Evolutionary conservation across 2,113 vertebrate species (phyloP), one percentile per base, ranked within the genome.

Genomic region (Orthochromis malagaraziensis): DNA sequence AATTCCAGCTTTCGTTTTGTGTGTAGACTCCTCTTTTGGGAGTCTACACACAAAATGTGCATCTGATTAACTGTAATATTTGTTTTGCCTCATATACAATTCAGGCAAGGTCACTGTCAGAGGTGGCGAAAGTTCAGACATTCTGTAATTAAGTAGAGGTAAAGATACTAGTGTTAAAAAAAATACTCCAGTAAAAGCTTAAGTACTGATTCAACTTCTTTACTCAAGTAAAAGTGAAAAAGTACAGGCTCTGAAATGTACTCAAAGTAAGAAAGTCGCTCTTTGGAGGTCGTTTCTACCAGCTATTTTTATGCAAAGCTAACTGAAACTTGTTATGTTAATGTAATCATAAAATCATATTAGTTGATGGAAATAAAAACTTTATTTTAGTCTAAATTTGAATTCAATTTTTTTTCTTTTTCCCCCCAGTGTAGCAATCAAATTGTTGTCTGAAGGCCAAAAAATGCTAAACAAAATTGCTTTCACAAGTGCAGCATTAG

Each of bases 321-420:
- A 35, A 35, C 58, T 63, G 31, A 63, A n/a, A 11, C 58, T 35
- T 63, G 17, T 35, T 63, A 35, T 63, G 1, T 63, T 35, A 35
- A 35, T 63, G 58, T 63, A 63, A 63, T 63, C 31, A 63, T 63
- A 63, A 63, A 63, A 63, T 35, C 17, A 63, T 35, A 63, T 35
- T 63, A 7, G 58, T 63, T 35, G 17, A 35, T 63, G 31, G 58
- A 6, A 63, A 63, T 35, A 63, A 12, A 63, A 35, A 7, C 9
- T n/a, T 35, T 35, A n/a, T 35, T 65, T 65, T 1, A 35, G 9
- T 65, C 17, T 63, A 35, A 63, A 35, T 63, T n/a, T 63, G 1
- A 63, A 63, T 63, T 63, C 6, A 5, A 35, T 0, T 33, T 1
- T 19, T 33, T 60, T 60, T 33, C 8, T 31, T 31, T 2, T 2